Base-by-base conservation (phyloP, 2,797 vertebrate genomes). In the Malurus leucopterus region DNA sequence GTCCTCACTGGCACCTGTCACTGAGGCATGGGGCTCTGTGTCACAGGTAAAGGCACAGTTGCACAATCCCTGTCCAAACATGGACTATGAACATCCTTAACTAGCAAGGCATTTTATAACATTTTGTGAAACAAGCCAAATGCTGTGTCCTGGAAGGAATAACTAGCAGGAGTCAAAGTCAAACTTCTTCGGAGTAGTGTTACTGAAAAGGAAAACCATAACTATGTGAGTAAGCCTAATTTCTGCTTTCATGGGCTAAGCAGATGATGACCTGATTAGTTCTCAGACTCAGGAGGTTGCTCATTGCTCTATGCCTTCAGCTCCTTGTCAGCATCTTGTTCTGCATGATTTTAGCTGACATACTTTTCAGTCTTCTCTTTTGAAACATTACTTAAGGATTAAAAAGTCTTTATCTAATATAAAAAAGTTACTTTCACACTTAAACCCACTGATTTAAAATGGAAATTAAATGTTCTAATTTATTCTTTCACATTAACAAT, bases 241-340 rank as follows among this genome's bases (percentile, higher is more conserved):
- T 88, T 90, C 80, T 51, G n/a, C 23, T 81, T 84, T 69, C 55
- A 63, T 19, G 43, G 27, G 34, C 50, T 69, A 49, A 75, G 81
- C 70, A 90, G 74, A 59, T 11, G 12, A 80, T 86, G 55, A 88
- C 67, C 61, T 76, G 74, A 41, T 90, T 76, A 73, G 53, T 32
- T 89, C 27, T 49, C 24, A 40, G 26, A 75, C 70, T 88, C 61
- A 38, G 27, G 32, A 75, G 29, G 21, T 38, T 73, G 41, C 53
- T 78, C 18, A 24, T 73, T 50, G 77, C 14, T 55, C 58, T 53
- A 3, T 63, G 38, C 23, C 41, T 78, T 84, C 49, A 63, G 38
- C 38, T 76, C 6, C 55, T 78, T 63, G 44, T 57, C 77, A 79
- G 53, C n/a, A 36, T 80, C 59, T 54, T 68, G 29, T 41, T 78